Evolutionary conservation across 2,888 invertebrate genomes (phyloP), one percentile per base, ranked within the genome.

Genomic region (Agriotes lineatus): DNA sequence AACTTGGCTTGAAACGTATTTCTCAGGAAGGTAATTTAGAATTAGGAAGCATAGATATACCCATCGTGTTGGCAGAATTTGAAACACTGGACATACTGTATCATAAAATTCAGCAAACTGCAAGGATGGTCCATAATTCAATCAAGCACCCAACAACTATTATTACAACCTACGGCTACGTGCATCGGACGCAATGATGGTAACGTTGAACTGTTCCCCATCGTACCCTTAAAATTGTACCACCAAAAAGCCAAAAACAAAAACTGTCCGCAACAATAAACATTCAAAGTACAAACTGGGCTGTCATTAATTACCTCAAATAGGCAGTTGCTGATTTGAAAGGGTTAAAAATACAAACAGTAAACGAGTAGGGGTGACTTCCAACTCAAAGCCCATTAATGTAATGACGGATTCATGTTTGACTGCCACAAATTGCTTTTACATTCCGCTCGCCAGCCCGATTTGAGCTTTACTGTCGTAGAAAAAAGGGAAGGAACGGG

Each of bases 261-360:
- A 35, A 35, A 6, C 7, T 35, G 10, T 35, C 7, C 10, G 10
- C 2, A 35, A 10, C 35, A 3, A n/a, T 35, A 6, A 35, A 35
- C 48, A 48, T 48, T 16, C 16, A 25, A 25, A 10, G 22, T 22
- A 48, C 48, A 48, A 48, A 48, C 18, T 18, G 45, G 19, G 19
- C n/a, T n/a, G 16, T 25, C 22, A 42, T 57, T 57, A 42, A 57
- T 57, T 57, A 22, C 42, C 22, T 25, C 25, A 14, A 19, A 45
- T 20, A 48, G 60, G 45, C 45, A 60, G 16, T 33, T 35, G 44
- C 19, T 45, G 60, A 60, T 60, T 60, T 60, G 14, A 48, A 60
- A 48, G 60, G 60, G 60, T 60, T 60, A 60, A 60, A 60, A 60
- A 45, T 45, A 60, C 45, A 60, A 60, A 60, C 16, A 19, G 35